phyloP scores from a whole-genome alignment of 2,113 vertebrate genomes.

The Atrichornis clamosus region DNA sequence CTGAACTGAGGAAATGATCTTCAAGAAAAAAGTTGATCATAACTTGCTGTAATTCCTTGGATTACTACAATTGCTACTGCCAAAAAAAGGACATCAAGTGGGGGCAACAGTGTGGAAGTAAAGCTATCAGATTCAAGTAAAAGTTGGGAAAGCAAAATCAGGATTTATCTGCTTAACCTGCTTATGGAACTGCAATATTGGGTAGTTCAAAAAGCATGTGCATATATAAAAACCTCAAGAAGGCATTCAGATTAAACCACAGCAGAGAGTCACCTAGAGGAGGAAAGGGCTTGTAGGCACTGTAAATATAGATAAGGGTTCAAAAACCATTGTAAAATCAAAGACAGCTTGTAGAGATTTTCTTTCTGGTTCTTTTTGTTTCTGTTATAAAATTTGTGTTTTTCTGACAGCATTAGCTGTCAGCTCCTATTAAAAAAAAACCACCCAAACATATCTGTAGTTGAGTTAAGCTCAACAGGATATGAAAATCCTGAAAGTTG shows the following conservation, averaged over 20 bases:
- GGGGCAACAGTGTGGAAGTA: fast-evolving
- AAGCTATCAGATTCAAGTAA: background rate
- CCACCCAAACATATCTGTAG: background rate
- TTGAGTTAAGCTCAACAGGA: background rate
- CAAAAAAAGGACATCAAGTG: background rate
- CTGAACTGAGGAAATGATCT: background rate
- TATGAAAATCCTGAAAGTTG: background rate
- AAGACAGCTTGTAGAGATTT: background rate
- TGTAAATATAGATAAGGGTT: background rate
- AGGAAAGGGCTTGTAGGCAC: background rate
- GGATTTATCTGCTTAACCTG: background rate
- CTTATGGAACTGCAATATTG: background rate
- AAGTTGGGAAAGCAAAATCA: background rate
- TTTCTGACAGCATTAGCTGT: background rate
- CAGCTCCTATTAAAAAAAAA: background rate
- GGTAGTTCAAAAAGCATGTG: background rate
- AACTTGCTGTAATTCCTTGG: background rate
- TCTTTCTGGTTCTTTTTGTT: background rate
- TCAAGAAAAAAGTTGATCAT: background rate
- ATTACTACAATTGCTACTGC: background rate
- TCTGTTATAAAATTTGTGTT: background rate
- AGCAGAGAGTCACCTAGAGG: background rate
- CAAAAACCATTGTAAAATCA: background rate
- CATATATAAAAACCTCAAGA: background rate
- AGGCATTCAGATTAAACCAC: background rate